phyloP scores from a whole-genome alignment of 1,140 invertebrate species.

The Gonatopus flavifemur region DNA sequence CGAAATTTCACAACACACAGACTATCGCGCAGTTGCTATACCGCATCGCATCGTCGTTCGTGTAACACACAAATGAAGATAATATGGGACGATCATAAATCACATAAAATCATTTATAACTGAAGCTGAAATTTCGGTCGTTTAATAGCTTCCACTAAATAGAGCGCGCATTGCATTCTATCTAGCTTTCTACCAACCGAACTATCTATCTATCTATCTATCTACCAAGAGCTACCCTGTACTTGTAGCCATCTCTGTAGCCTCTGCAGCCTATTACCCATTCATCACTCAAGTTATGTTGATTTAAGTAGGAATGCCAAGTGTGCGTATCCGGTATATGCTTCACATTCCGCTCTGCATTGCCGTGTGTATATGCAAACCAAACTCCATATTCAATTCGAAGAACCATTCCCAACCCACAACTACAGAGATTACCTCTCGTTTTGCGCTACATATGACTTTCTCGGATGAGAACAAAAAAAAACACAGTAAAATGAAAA shows the following conservation, averaged over 20 bases:
- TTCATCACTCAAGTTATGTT: constrained; percentile 41
- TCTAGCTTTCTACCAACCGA: background rate
- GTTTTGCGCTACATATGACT: no score
- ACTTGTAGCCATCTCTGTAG: background rate
- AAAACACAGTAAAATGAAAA: no score
- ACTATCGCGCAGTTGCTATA: no score
- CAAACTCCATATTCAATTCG: no score
- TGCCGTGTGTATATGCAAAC: no score
- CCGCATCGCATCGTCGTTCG: constrained; percentile 33
- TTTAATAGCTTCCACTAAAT: constrained; percentile 39
- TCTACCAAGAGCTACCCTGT: background rate
- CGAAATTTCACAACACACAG: no score
- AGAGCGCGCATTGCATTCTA: constrained; percentile 32
- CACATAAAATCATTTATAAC: constrained; percentile 40
- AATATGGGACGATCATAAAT: constrained; percentile 34
- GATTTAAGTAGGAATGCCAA: constrained; percentile 40
- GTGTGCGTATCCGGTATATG: constrained; percentile 21
- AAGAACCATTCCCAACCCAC: constrained; percentile 21
- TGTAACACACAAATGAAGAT: constrained; percentile 31
- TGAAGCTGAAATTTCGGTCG: constrained; percentile 37
- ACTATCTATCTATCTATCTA: background rate
- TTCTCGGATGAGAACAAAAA: no score
- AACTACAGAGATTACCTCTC: constrained; percentile 17
- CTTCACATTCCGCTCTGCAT: constrained; percentile 33
- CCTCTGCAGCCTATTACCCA: constrained; percentile 30